Evolutionary conservation across 2,888 invertebrate genomes (phyloP).

Genomic region (Eumacrocentrus americanus): DNA sequence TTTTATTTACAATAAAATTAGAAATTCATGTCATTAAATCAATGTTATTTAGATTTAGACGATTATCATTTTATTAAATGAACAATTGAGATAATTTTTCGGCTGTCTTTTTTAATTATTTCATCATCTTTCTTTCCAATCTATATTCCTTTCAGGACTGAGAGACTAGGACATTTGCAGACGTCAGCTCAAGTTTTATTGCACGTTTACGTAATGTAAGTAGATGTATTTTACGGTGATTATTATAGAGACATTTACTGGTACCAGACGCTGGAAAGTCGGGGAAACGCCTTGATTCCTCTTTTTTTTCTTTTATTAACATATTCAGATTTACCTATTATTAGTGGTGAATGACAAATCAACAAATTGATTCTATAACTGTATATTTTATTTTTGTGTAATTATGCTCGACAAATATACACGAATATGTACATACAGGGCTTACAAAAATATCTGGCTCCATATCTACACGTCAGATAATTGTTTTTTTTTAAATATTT

Average conservation of each 20-base stretch:
- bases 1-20: not conserved
- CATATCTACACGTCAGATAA: not conserved
- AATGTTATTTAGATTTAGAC: slow-evolving; percentile 36
- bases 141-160: not conserved
- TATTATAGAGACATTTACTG: not conserved
- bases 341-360: not conserved
- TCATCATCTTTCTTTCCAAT: slow-evolving; percentile 5
- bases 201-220: not conserved
- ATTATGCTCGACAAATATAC: slow-evolving; percentile 28
- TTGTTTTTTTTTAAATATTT: not conserved
- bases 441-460: not conserved
- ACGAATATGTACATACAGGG: not conserved
- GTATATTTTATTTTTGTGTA: slow-evolving; percentile 25
- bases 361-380: slow-evolving; percentile 8
- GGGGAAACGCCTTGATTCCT: not conserved
- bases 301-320: not conserved
- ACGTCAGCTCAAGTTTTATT: not conserved
- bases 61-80: slow-evolving; percentile 47
- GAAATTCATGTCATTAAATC: not conserved
- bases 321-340: not conserved
- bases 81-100: slow-evolving; percentile 33
- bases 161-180: too few relatives aligned
- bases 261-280: not conserved
- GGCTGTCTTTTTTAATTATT: not conserved
- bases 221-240: not conserved